Percentiles rank a stretch among this genome's conserved stretches.
Evolutionary conservation across 2,797 vertebrate genomes (phyloP).

Genomic region (Phoebastria nigripes): DNA sequence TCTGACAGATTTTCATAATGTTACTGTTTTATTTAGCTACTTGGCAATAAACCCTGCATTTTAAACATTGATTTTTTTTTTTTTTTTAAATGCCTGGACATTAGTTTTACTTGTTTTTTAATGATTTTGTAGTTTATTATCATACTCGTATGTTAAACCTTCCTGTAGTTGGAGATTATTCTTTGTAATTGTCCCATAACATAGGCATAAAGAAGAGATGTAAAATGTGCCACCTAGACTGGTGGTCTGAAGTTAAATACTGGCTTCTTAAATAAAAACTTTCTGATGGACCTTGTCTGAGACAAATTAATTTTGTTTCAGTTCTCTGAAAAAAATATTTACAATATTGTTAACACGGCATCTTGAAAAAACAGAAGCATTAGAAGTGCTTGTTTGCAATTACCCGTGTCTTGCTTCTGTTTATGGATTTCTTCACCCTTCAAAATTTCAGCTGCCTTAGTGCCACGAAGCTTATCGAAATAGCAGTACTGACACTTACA

Average conservation of each 20-base stretch:
- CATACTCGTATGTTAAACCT: not conserved
- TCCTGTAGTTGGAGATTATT: not conserved
- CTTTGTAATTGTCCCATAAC: not conserved
- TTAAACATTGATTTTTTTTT: not conserved
- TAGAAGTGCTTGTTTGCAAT: not conserved
- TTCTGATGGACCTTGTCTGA: not conserved
- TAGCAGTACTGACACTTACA: not conserved
- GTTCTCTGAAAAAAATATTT: not conserved
- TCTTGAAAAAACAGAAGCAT: not conserved
- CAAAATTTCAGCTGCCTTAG: not conserved
- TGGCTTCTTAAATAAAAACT: not conserved
- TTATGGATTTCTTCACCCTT: not conserved
- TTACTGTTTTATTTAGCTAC: not conserved
- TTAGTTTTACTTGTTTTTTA: not conserved
- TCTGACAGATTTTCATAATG: not conserved
- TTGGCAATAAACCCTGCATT: not conserved
- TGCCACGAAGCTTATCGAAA: not conserved
- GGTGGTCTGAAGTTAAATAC: not conserved
- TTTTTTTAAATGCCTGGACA: not conserved
- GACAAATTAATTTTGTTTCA: not conserved
- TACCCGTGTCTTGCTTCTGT: not conserved
- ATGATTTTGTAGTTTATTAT: not conserved
- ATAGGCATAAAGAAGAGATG: not conserved
- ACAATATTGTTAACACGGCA: accelerated
- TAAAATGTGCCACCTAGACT: not conserved